Base-by-base conservation (phyloP, 2,113 vertebrate species). In the Pseudopodoces humilis region DNA sequence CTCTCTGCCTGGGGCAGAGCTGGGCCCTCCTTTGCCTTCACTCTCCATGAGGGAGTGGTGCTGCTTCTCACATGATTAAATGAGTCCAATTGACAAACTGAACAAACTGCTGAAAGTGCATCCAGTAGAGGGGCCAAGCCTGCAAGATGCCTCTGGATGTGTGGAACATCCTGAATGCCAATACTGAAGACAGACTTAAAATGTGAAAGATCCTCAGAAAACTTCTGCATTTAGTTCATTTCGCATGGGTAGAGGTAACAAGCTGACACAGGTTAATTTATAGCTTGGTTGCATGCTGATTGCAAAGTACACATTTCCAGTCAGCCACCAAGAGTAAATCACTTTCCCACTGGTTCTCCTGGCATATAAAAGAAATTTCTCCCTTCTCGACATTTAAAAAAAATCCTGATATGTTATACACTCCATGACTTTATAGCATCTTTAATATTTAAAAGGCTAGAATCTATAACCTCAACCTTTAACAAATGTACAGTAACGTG, bases 401-500 rank as follows among this genome's bases (percentile, higher is more conserved):
- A 94, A 88, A 64, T 39, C 56, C 68, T 81, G 88, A 55, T 88
- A 94, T 37, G 28, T 95, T 90, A 80, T 70, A 94, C 52, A 83
- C 68, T 81, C 76, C 64, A 52, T 71, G 88, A 92, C 92, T 96
- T 95, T 83, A 92, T 93, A 93, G 90, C 90, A 84, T 92, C 92
- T 96, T 97, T 89, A 94, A 91, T 96, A 95, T 96, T 95, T 97
- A 92, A 94, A 96, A 90, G 90, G 83, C 88, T 93, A 71, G 83
- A 96, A 92, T 96, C 96, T 90, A 87, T 94, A 94, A 93, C 92
- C 86, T 79, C 86, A 95, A 94, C 96, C 95, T 97, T 96, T 97
- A 94, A 84, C 91, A 96, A 96, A 95, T 50, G 88, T 93, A 94
- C 88, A 91, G 91, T 92, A 94, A 96, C 16, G 63, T 2, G 35